Evolutionary conservation across 2,888 invertebrate genomes (phyloP), one percentile per base, ranked within the genome.

Genomic region (Plebejus anna): DNA sequence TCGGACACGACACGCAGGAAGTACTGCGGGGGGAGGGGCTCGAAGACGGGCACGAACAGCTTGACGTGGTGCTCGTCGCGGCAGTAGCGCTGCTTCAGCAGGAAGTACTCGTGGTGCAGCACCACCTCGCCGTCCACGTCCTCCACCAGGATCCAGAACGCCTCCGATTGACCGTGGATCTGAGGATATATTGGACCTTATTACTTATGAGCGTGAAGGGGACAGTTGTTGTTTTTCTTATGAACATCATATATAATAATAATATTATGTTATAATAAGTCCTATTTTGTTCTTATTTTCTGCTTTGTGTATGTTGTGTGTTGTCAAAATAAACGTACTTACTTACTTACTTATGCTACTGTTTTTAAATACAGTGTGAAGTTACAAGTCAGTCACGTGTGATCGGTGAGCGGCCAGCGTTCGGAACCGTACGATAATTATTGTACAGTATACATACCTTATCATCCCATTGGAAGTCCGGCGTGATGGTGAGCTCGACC

Each of bases 401-500:
- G 38, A 38, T 38, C 38, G 38, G 38, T 5, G 38, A 0, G 38
- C 38, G 38, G 38, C 38, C 5, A 38, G 38, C 38, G 4, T 38
- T 38, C 4, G 38, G 5, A 38, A 38, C 38, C 5, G 38, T 38
- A 38, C 38, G 38, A 38, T 38, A 9, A 47, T 47, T 7, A 47
- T 47, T 47, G 5, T 47, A 47, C 47, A 2, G 9, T 5, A 51
- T 1, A 51, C 51, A 51, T 11, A 97, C 94, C 92, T 99, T 99
- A 80, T 99, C 99, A 83, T 99, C 99, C 99, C 99, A 99, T 85
- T 99, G 98, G 90, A 99, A 99, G 91, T 99, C 99, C 0, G 99
- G 99, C 0, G 98, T 98, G 78, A 99, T 98, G 0, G 99, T 99
- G 22, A 99, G 92, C 89, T 99, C 99, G 0, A 99, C 98, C 76